Evolutionary conservation across 30 jellyfish, hydroid and myxozoan species (phyloP).

Genomic region (Catostylus mosaicus): DNA sequence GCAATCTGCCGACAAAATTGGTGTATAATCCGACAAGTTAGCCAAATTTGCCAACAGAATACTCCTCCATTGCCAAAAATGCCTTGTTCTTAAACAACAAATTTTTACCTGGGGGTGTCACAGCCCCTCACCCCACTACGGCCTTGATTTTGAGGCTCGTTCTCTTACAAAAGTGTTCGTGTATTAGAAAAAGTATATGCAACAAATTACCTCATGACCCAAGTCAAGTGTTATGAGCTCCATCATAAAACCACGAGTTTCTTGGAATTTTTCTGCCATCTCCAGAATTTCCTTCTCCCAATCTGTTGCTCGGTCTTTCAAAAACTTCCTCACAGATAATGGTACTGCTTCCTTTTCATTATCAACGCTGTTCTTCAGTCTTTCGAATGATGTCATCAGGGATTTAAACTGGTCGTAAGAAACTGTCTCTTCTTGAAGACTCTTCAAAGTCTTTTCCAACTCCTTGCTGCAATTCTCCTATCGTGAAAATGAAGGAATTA

Average conservation of each 20-base stretch:
- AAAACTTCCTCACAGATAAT: not conserved
- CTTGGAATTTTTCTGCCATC: constrained; percentile 19
- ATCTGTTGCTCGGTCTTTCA: constrained; percentile 1
- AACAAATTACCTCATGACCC: constrained; percentile 31
- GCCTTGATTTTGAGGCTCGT: too few species aligned
- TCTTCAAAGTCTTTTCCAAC: not conserved
- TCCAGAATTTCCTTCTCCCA: constrained; percentile 24
- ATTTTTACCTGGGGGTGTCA: too few species aligned
- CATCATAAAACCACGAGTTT: not conserved
- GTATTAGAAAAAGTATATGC: too few species aligned
- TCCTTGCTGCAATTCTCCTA: constrained; percentile 29
- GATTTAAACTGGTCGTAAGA: constrained; percentile 12
- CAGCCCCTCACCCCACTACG: too few species aligned
- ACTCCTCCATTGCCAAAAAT: too few species aligned
- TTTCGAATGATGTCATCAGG: constrained; percentile 17
- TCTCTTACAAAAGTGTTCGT: too few species aligned
- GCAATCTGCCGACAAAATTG: too few species aligned
- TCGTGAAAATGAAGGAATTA: too few species aligned
- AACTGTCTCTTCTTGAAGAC: not conserved
- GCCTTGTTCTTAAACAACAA: too few species aligned
- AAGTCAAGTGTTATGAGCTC: constrained; percentile 26
- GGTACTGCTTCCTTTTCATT: not conserved
- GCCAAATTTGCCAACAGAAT: too few species aligned
- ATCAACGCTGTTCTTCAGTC: constrained; percentile 6
- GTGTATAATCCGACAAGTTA: too few species aligned